Conservation (phyloP, 1,140 invertebrate species). For the Physella acuta region DNA sequence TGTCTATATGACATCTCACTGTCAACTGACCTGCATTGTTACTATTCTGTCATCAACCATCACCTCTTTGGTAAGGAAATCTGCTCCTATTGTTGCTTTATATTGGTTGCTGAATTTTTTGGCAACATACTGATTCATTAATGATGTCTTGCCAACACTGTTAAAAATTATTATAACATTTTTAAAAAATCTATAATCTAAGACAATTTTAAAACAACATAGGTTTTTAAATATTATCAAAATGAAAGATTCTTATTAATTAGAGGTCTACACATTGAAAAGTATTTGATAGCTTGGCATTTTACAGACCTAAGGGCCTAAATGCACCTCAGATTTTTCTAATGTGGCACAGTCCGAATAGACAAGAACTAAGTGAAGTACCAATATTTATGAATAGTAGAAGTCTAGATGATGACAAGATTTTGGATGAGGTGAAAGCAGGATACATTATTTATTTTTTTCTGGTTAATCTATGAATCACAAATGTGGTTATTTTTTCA, state of each 20-base stretch:
- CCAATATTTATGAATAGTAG: too few relatives aligned
- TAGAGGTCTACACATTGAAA: not conserved
- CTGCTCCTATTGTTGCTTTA: conserved; percentile 99
- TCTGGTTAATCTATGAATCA: too few relatives aligned
- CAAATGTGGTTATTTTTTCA: too few relatives aligned
- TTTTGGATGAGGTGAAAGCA: too few relatives aligned
- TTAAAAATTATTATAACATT: not conserved
- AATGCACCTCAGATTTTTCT: too few relatives aligned
- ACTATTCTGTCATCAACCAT: conserved; percentile 97
- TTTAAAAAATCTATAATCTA: not conserved
- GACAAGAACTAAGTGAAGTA: too few relatives aligned
- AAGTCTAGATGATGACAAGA: too few relatives aligned
- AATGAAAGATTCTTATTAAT: not conserved
- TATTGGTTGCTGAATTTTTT: conserved; percentile 99
- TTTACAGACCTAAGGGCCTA: too few relatives aligned
- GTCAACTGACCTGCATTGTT: conserved; percentile 93
- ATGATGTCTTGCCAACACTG: conserved; percentile 95
- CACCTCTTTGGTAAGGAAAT: conserved; percentile 99
- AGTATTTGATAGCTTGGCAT: not conserved
- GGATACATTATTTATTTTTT: too few relatives aligned
- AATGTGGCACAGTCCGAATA: too few relatives aligned
- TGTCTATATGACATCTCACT: too few relatives aligned
- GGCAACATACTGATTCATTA: conserved; percentile 99
- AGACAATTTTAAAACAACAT: not conserved
- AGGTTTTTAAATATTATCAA: not conserved